phyloP scores from a whole-genome alignment of 2,797 vertebrate species.

The Vireo griseus region DNA sequence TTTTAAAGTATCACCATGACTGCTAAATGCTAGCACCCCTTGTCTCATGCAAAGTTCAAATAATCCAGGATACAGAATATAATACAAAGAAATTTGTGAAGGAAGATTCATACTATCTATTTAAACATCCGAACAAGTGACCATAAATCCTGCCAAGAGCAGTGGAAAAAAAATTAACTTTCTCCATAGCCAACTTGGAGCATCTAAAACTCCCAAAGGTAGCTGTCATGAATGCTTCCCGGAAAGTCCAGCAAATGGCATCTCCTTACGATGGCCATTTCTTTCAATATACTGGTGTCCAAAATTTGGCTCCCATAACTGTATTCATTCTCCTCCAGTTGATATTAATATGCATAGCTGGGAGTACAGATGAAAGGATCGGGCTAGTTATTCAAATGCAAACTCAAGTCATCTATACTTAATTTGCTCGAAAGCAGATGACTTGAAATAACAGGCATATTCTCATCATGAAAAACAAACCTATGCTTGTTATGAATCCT shows the following conservation, averaged over 20 bases:
- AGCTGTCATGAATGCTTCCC: not conserved
- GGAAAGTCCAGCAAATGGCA: not conserved
- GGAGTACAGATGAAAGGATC: not conserved
- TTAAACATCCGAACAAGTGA: not conserved
- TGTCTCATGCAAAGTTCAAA: not conserved
- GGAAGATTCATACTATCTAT: not conserved
- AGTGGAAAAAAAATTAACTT: not conserved
- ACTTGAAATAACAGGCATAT: not conserved
- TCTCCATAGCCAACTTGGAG: not conserved
- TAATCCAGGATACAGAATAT: not conserved
- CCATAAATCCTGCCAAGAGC: not conserved
- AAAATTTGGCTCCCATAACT: not conserved
- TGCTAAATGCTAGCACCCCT: not conserved
- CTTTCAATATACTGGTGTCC: not conserved
- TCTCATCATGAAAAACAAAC: not conserved
- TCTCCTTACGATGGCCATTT: not conserved
- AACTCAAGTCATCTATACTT: conserved; percentile 20
- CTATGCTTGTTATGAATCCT: not conserved
- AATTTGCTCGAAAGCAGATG: conserved; percentile 18
- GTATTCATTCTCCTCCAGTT: not conserved
- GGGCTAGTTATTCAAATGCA: not conserved
- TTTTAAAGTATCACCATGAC: not conserved
- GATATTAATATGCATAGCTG: not conserved
- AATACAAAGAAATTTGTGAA: not conserved
- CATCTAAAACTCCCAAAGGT: not conserved